These are phyloP conservation scores for Delia radicum DNA, from an alignment of 1,140 invertebrate genomes.

Conservation along the genomic window DNA sequence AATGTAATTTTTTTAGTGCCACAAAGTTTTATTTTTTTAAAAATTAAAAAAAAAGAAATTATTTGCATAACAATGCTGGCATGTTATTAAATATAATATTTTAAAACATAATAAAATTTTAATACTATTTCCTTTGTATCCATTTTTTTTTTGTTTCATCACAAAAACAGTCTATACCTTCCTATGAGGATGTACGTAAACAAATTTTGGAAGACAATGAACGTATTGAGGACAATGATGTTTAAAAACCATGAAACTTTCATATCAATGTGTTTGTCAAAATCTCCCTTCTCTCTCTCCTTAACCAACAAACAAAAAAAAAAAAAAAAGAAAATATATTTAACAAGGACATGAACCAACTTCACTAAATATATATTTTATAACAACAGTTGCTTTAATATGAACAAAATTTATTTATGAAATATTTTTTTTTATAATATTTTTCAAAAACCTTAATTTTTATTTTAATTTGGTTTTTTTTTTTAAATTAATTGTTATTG, in stretches of 20 bases:
- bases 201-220: constrained; percentile 37
- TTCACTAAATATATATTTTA: too few relatives aligned
- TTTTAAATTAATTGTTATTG: background rate
- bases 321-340: too few relatives aligned
- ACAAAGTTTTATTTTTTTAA: background rate
- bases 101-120: too few relatives aligned
- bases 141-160: background rate
- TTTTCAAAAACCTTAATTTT: background rate
- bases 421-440: background rate
- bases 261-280: background rate
- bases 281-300: background rate
- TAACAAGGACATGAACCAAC: too few relatives aligned
- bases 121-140: too few relatives aligned
- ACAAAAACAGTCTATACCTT: constrained; percentile 13
- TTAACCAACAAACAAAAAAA: background rate
- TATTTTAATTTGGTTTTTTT: background rate
- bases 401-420: background rate
- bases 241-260: constrained; percentile 6
- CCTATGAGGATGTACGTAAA: constrained; percentile 43
- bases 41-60: too few relatives aligned
- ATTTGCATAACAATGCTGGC: too few relatives aligned
- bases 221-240: constrained; percentile 26
- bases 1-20: background rate
- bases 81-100: too few relatives aligned
- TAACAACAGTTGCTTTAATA: too few relatives aligned